Base-by-base conservation (phyloP, 2,113 vertebrate genomes). In the Sula dactylatra region DNA sequence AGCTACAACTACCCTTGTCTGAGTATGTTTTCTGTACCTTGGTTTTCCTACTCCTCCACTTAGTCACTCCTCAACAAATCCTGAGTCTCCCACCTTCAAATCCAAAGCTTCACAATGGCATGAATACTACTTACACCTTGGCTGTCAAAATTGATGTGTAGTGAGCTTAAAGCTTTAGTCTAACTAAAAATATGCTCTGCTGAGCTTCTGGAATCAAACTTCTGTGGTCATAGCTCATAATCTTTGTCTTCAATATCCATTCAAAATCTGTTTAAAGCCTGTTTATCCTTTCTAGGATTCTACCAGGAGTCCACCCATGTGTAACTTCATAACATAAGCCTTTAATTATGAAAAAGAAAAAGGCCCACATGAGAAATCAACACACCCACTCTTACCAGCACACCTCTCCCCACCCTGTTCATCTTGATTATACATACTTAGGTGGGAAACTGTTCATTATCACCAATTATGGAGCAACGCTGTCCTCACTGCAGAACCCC, bases 401-500 rank as follows among this genome's bases (percentile, higher is more conserved):
- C 45, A 84, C 61, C 61, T 56, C n/a, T 94, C 81, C 73, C 86
- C 72, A 87, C 58, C 84, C 89, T 90, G 78, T 55, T 97, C 7
- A 1, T 64, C 76, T 86, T 34, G 42, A 90, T 82, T 88, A 90
- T 54, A 66, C 56, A 16, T 40, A 65, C 50, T 93, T 85, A 40
- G 54, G 82, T 80, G 74, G 71, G 84, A 96, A 95, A 93, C 84
- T 64, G 62, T 93, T 96, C 89, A 95, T 95, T 84, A 95, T 47
- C 42, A 80, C 67, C 70, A 82, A 82, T 92, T 94, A 95, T 13
- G 25, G 70, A 91, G 73, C 66, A 85, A 70, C 31, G 50, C 49
- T 79, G 22, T 40, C 62, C 66, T 86, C 11, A 13, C 44, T 83
- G 34, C 65, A 83, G 65, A 82, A 71, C 24, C 32, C 40, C 56